Base-by-base conservation (phyloP, 2,113 vertebrate species). In the Oreochromis aureus region DNA sequence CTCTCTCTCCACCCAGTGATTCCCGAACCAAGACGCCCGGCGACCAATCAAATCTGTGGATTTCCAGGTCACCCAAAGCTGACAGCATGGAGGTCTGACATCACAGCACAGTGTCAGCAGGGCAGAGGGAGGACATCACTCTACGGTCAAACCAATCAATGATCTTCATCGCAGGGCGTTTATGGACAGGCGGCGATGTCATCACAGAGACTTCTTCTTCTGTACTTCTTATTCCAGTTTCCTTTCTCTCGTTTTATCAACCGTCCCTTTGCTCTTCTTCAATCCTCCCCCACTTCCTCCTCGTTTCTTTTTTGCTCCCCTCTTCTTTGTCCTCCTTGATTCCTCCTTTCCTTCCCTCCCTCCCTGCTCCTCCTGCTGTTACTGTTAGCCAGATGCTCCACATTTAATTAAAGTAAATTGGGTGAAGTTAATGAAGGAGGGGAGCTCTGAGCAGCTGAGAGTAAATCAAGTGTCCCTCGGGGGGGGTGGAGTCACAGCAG, bases 1-100 rank as follows among this genome's bases (percentile, higher is more conserved):
- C 44, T 30, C 24, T 44, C 41, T 92, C 5, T 87, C 69, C 87
- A 91, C 91, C 30, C 95, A 98, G 98, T 93, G 96, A 97, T 95
- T 97, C 97, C 89, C 96, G 95, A 94, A 97, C 97, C 88, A 99
- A 99, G 97, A 98, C 97, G 4, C 96, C 97, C 41, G 88, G 96
- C 24, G 94, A 96, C 90, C 97, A 97, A 84, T 97, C 98, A 22
- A 98, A 97, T 22, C 92, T 99, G 51, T 99, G 98, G 98, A 99
- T 99, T 95, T 98, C 98, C 88, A 97, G 97, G 92, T 95, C 95
- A 3, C 95, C 96, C 63, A 98, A 98, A 94, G 94, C 97, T 34
- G 97, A 98, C 91, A 96, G 93, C 94, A 98, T 98, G 97, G 98
- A 98, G 90, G 97, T 98, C 87, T 99, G 97, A 96, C 78, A 54